Base-by-base conservation (phyloP, 2,113 vertebrate species). In the Falcunculus frontatus region DNA sequence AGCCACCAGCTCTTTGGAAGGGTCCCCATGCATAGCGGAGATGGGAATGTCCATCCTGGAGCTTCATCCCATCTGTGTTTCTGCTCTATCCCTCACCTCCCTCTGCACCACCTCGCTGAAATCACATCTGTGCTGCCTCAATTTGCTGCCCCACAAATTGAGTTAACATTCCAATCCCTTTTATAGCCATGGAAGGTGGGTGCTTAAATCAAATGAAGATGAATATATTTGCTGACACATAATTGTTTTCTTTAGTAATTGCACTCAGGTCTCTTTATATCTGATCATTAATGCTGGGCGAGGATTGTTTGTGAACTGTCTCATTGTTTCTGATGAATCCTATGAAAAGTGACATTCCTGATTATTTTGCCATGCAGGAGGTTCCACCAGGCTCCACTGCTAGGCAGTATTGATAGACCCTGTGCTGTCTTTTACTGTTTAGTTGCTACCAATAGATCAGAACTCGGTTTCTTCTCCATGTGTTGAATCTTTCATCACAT, bases 161-260 rank as follows among this genome's bases (percentile, higher is more conserved):
- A 94, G 89, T 76, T 83, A 76, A 39, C 55, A 55, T 55, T 35
- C 82, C 69, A 47, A 32, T 47, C 29, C 74, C 56, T 94, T 90
- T 55, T 59, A 83, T 20, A 83, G 42, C 70, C 46, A 4, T 9
- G 53, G 75, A 84, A 96, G 75, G 82, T 84, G 79, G 47, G 59
- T 74, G 57, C 42, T 88, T 88, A 87, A 83, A 87, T 70, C 84
- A 80, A 95, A 95, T 77, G 78, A 87, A 94, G 93, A 95, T 85
- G 90, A 95, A 88, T 87, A 75, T 87, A 92, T 94, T 95, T 87
- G 86, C 93, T 96, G 94, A 88, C 91, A 83, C 62, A 76, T 80
- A 84, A 95, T 94, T 96, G 95, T 95, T 96, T 96, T 96, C 82
- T 84, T 94, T 67, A 85, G 90, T 93, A 95, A 94, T 93, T 95